phyloP scores from a whole-genome alignment of 2,113 vertebrate species.

The Neodontobutis hainanensis region DNA sequence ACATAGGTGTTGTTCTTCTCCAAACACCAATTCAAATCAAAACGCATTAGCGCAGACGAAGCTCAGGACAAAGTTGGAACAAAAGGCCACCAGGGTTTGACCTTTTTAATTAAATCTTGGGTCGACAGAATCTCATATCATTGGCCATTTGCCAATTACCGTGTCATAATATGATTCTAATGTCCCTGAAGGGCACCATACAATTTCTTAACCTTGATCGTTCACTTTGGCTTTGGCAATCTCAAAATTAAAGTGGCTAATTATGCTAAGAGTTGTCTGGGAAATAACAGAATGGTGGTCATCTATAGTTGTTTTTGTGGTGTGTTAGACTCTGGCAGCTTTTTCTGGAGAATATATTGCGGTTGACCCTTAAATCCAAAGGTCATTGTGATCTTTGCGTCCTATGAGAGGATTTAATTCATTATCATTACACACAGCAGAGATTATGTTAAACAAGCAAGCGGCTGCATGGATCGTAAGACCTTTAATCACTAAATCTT shows the following conservation, averaged over 20 bases:
- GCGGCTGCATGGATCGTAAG: not conserved
- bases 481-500: constrained; percentile 10
- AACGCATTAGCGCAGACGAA: not conserved
- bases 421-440: constrained; percentile 1
- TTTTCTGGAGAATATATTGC: not conserved
- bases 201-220: constrained; percentile 13
- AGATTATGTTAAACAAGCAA: constrained; percentile 7
- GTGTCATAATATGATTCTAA: constrained; percentile 14
- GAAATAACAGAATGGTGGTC: not conserved
- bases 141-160: constrained; percentile 4
- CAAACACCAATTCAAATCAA: not conserved
- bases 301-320: not conserved
- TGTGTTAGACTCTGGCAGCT: not conserved
- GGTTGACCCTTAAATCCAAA: not conserved
- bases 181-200: constrained; percentile 6
- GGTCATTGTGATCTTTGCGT: not conserved
- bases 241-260: constrained; percentile 12
- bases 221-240: constrained; percentile 8
- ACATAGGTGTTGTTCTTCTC: not conserved
- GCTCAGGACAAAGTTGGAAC: not conserved
- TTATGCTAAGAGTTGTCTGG: not conserved
- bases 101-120: constrained; percentile 6
- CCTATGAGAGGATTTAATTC: not conserved
- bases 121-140: not conserved
- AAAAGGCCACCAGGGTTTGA: constrained; percentile 1